Base-by-base conservation (phyloP, 2,113 vertebrate genomes). In the Rhinichthys klamathensis region DNA sequence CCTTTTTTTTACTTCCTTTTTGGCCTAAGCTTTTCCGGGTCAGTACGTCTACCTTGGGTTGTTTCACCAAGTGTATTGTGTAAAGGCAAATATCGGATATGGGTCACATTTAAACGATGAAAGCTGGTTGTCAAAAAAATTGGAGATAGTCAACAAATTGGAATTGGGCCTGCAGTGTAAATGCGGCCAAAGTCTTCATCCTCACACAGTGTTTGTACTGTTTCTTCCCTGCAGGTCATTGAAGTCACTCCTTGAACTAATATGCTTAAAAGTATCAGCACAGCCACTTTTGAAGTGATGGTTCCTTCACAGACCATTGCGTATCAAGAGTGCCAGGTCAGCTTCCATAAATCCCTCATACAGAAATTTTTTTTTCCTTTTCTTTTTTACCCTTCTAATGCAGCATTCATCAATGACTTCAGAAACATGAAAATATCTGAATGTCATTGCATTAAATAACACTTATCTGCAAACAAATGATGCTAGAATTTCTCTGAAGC, bases 241-340 rank as follows among this genome's bases (percentile, higher is more conserved):
- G 35, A 38, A 70, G 67, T 70, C 67, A 51, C 73, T 30, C 15
- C 46, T 75, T 75, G 3, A 54, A 76, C 25, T 54, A 76, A 76
- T 11, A 32, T 54, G 46, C 49, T 21, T 76, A 30, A 54, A 54
- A 30, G 25, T 76, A 5, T 72, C 32, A 23, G 6, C 15, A 32
- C 25, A 76, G 46, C 44, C 73, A 54, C n/a, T 32, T 76, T 27
- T 76, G 46, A 76, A 54, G 46, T 10, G 13, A 51, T 54, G 25
- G n/a, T 18, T 76, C n/a, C 25, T 30, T 76, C 74, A 76, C 46
- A 56, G 44, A 51, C n/a, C 46, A 30, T 6, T 76, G 49, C 9
- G 0, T 49, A 76, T 54, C 6, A 76, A 21, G 74, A 76, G 46
- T 21, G 46, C 73, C 49, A 54, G 74, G 74, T 76, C 49, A 54